Conservation (phyloP, 2,888 invertebrate species). For the Teleogryllus oceanicus region DNA sequence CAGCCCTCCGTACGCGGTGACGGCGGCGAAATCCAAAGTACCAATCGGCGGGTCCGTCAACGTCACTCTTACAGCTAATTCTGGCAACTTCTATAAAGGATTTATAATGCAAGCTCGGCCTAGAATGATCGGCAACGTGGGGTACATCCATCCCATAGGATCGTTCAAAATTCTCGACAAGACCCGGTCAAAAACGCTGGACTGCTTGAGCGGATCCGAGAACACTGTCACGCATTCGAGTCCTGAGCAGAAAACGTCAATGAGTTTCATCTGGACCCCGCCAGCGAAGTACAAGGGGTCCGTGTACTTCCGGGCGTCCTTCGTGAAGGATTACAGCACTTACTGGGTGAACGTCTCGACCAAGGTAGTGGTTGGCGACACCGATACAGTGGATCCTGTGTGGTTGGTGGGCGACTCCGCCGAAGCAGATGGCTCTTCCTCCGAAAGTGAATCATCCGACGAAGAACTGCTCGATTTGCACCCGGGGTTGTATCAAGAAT, state of each 20-base stretch:
- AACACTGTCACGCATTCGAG: neutral
- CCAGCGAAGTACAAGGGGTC: neutral
- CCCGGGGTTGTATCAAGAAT: neutral
- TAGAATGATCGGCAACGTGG: neutral
- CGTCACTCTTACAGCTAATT: neutral
- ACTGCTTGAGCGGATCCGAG: neutral
- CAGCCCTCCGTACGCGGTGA: no score
- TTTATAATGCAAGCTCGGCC: neutral
- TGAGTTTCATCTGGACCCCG: neutral
- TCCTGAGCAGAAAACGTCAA: neutral
- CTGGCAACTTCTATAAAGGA: neutral
- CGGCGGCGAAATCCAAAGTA: no score
- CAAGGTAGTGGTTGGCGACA: neutral
- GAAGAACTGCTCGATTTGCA: neutral
- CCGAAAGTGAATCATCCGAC: neutral
- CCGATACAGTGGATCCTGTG: neutral
- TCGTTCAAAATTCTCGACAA: neutral
- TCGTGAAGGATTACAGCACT: neutral
- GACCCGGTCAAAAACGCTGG: neutral
- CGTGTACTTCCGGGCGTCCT: neutral
- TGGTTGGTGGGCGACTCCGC: neutral
- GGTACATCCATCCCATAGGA: neutral
- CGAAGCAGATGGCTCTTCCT: neutral
- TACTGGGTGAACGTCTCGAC: neutral
- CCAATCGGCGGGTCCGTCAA: neutral